Base-by-base conservation (phyloP, 2,888 invertebrate genomes). In the Ctenicera cuprea region DNA sequence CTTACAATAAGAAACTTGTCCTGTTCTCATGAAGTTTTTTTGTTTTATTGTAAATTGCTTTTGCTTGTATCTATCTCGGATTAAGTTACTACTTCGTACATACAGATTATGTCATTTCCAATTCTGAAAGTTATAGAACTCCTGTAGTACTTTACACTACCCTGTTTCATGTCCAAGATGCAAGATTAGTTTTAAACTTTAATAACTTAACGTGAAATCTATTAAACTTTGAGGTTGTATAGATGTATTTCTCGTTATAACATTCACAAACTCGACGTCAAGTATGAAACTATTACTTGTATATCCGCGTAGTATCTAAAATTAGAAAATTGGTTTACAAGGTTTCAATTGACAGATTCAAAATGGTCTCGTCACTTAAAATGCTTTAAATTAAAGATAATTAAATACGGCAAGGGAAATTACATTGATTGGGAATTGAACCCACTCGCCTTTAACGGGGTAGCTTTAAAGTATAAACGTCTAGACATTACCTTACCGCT, bases 1-100 rank as follows among this genome's bases (percentile, higher is more conserved):
- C 75, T 78, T 77, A 77, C 74, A 72, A 79, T 78, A 78, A 77
- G 74, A 79, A 79, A 79, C 75, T 77, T 77, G 77, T 78, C 69
- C 67, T 71, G 71, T 75, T 77, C 73, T 73, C 74, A 50, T 71
- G 66, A 76, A 77, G 65, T 77, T 78, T 77, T 69, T 68, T 71
- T 70, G 70, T 74, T 76, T 71, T 76, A 74, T 74, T 71, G 70
- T 70, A 71, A 71, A 74, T 71, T 74, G 70, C 67, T 66, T 74
- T 71, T 74, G 50, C 52, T 71, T 74, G 65, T 70, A 74, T 66
- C 59, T 71, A 45, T 66, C 33, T 33, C 48, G 52, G 59, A 74
- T 74, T 70, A 74, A 74, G 30, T 70, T 63, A 65, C 59, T 11
- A 59, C 61, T 59, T 37, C 33, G 7, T 37, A 65, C 48, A 52